A percentile compares a stretch with the other conserved stretches of the same genome.
phyloP scores from a whole-genome alignment of 2,888 invertebrate genomes.

The Neoascia interrupta region DNA sequence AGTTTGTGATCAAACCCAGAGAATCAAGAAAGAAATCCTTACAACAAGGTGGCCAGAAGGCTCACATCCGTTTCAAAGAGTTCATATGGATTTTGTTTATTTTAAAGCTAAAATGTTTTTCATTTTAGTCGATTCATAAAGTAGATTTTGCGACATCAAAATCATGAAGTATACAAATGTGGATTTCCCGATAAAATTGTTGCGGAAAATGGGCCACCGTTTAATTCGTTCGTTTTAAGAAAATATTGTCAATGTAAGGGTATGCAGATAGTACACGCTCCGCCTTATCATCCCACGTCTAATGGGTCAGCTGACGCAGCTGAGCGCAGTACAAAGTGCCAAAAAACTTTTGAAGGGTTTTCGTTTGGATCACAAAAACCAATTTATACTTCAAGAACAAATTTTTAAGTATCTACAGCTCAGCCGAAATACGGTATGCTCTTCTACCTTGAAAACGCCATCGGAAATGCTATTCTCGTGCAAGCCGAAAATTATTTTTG shows the following conservation, averaged over 20 bases:
- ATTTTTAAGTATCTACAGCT: conserved; percentile 28
- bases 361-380: conserved; percentile 26
- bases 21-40: conserved; percentile 15
- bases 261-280: conserved; percentile 17
- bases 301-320: conserved; percentile 33
- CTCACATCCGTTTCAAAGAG: conserved; percentile 13
- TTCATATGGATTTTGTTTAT: conserved; percentile 48
- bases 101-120: conserved; percentile 28
- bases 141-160: conserved; percentile 77
- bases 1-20: conserved; percentile 11
- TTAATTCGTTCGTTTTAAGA: conserved; percentile 38
- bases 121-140: conserved; percentile 75
- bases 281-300: neutral
- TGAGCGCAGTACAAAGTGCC: conserved; percentile 66
- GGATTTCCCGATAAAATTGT: conserved; percentile 24
- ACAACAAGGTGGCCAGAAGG: conserved; percentile 15
- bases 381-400: conserved; percentile 3
- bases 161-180: conserved; percentile 58
- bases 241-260: conserved; percentile 54
- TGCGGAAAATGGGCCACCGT: conserved; percentile 67
- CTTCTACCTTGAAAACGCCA: conserved; percentile 1
- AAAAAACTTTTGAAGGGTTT: conserved; percentile 34
- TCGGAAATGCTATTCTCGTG: neutral
- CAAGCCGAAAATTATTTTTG: neutral
- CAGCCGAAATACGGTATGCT: conserved; percentile 5